phyloP scores from a whole-genome alignment of 2,113 vertebrate genomes.

The Laticauda laticaudata region DNA sequence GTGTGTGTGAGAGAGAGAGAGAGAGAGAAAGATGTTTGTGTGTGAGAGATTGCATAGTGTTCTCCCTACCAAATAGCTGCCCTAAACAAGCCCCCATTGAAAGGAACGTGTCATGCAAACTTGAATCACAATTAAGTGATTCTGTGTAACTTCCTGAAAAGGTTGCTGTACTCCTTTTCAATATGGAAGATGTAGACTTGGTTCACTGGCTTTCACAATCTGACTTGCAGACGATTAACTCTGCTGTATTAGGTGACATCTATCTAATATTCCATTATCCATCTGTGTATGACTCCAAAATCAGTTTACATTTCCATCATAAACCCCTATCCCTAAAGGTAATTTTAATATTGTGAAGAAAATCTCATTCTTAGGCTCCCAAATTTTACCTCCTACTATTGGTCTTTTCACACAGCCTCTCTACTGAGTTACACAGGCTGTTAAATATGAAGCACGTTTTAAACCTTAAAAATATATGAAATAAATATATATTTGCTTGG shows the following conservation, averaged over 20 bases:
- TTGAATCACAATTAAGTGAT: conserved; percentile 1
- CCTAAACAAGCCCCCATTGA: not conserved
- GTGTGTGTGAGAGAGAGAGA: too few relatives aligned
- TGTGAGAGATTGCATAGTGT: not conserved
- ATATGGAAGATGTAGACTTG: not conserved
- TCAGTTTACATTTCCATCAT: conserved; percentile 36
- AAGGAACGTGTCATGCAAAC: not conserved
- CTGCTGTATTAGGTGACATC: not conserved
- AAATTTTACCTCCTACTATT: fast-evolving
- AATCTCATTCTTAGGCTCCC: not conserved
- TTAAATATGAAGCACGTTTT: not conserved
- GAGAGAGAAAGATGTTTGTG: too few relatives aligned
- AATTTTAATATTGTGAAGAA: not conserved
- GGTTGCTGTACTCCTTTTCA: not conserved
- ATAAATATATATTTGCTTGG: not conserved
- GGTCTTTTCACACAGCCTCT: not conserved
- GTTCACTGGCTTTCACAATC: conserved; percentile 6
- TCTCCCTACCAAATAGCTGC: not conserved
- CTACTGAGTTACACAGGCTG: not conserved
- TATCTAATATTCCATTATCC: conserved; percentile 1
- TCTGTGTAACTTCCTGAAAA: not conserved
- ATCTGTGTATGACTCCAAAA: fast-evolving
- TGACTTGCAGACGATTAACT: not conserved
- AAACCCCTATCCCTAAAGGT: not conserved
- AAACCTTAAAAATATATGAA: not conserved